These are phyloP conservation scores for Tiphia femorata DNA, from an alignment of 2,888 invertebrate species.

Conservation along the genomic window DNA sequence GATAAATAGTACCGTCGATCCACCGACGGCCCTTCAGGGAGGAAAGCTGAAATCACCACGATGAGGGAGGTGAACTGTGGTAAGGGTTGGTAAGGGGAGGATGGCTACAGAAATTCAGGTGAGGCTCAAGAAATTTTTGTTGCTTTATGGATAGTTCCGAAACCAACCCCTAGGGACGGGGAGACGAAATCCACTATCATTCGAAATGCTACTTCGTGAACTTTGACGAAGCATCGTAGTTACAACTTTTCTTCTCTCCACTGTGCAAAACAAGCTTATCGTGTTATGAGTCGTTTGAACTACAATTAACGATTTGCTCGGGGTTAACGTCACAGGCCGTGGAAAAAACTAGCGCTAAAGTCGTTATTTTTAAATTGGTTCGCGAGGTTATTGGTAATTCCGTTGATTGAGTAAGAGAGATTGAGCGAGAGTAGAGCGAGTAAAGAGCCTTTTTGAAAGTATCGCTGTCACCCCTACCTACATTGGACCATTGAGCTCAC, in stretches of 20 bases:
- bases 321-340: no score
- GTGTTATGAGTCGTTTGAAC: no score
- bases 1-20: slow-evolving; percentile 22
- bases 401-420: no score
- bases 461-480: no score
- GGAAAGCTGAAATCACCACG: slow-evolving; percentile 6
- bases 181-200: background rate
- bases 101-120: background rate
- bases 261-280: no score
- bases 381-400: no score
- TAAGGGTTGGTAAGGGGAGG: background rate
- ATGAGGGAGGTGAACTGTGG: background rate
- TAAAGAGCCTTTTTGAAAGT: no score
- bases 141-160: background rate
- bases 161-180: background rate
- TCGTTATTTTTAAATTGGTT: no score
- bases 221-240: background rate
- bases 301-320: no score
- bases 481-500: no score
- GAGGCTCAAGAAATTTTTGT: background rate
- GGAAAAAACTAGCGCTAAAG: no score
- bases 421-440: no score
- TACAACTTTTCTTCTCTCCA: background rate
- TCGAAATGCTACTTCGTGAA: background rate
- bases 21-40: background rate